Evolutionary conservation across 2,888 invertebrate species (phyloP).

Genomic region (Ochlodes sylvanus): DNA sequence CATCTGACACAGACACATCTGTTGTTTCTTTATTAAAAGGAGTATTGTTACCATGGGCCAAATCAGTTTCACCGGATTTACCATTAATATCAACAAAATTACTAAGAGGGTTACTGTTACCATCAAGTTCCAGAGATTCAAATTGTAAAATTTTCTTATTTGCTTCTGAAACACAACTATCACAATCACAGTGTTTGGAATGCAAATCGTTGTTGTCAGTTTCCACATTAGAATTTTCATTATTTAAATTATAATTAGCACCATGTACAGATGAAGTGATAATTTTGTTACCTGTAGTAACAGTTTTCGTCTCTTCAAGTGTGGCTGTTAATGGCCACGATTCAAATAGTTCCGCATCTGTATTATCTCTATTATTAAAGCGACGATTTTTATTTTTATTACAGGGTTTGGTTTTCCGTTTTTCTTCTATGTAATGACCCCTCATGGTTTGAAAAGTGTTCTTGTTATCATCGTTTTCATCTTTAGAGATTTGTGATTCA

Average conservation of each 20-base stretch:
- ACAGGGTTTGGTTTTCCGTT: neutral
- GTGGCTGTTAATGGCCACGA: neutral
- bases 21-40: neutral
- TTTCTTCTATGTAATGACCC: conserved; percentile 27
- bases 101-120: neutral
- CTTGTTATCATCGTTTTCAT: neutral
- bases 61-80: neutral
- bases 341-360: neutral
- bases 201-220: neutral
- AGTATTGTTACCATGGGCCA: neutral
- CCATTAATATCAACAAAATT: neutral
- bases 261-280: neutral
- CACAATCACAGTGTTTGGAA: conserved; percentile 6
- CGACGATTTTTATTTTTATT: neutral
- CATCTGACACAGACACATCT: neutral
- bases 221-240: too few relatives aligned
- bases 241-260: neutral
- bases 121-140: conserved; percentile 20
- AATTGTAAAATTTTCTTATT: conserved; percentile 38
- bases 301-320: neutral
- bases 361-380: neutral
- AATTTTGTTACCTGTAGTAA: neutral
- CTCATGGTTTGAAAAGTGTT: conserved; percentile 11
- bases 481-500: neutral
- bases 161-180: conserved; percentile 25